A percentile compares a stretch with the other conserved stretches of the same genome.
phyloP scores from a whole-genome alignment of 2,797 vertebrate genomes.

The Botia kubotai region DNA sequence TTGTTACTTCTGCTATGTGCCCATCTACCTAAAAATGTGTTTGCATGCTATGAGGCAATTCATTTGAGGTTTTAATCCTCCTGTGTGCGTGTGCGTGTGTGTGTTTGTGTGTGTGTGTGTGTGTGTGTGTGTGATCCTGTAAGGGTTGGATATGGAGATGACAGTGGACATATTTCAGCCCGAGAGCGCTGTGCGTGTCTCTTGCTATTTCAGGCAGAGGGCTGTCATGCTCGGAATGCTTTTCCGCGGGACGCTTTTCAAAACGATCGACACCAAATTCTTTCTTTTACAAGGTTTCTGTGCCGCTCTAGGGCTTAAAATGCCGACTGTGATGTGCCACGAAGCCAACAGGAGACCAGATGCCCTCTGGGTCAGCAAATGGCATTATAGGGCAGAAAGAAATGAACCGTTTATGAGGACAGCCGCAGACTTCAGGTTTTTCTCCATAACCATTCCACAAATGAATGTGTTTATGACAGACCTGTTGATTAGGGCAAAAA shows the following conservation, averaged over 20 bases:
- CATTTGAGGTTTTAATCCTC: not conserved
- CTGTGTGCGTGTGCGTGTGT: not conserved
- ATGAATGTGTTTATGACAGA: constrained; percentile 40
- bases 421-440: constrained; percentile 24
- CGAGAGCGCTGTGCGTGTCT: constrained; percentile 67
- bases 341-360: constrained; percentile 27
- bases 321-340: constrained; percentile 67
- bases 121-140: constrained; percentile 11
- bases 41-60: constrained; percentile 8
- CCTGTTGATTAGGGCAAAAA: constrained; percentile 39
- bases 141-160: constrained; percentile 67
- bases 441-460: constrained; percentile 28
- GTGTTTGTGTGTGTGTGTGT: not conserved
- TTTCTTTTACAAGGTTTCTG: constrained; percentile 75
- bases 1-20: not conserved
- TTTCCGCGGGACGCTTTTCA: constrained; percentile 79
- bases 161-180: constrained; percentile 64
- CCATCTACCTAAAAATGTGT: constrained; percentile 7
- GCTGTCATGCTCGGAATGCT: constrained; percentile 82
- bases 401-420: constrained; percentile 38
- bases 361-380: constrained; percentile 30
- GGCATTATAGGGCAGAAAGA: constrained; percentile 8
- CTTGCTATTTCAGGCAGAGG: constrained; percentile 74
- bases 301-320: constrained; percentile 71
- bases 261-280: constrained; percentile 79